Percentiles rank a stretch among this genome's conserved stretches.
These are phyloP conservation scores for Drosophila athabasca DNA, from an alignment of 1,140 invertebrate genomes.

Conservation along the genomic window DNA sequence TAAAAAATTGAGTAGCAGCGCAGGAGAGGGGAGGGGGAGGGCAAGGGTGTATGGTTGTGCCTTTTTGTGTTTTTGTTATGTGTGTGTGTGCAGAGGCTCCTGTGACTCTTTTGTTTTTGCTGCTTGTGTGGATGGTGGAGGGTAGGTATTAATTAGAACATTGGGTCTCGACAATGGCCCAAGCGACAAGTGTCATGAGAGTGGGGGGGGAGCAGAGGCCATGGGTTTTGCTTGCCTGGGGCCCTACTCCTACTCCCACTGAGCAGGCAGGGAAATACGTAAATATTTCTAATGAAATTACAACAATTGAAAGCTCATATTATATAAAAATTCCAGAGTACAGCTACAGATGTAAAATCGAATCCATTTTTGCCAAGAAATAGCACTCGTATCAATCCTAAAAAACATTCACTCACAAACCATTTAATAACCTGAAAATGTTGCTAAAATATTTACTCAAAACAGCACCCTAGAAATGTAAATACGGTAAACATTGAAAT, in stretches of 20 bases:
- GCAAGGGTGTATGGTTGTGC: background rate
- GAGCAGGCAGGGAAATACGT: too few relatives aligned
- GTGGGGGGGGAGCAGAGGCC: background rate
- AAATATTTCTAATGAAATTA: too few relatives aligned
- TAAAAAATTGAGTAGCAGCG: constrained; percentile 50
- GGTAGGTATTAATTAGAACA: constrained; percentile 41
- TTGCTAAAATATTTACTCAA: constrained; percentile 7
- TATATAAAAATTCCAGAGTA: too few relatives aligned
- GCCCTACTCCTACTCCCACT: too few relatives aligned
- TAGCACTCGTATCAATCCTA: background rate
- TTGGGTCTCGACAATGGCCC: constrained; percentile 11
- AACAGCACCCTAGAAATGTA: background rate
- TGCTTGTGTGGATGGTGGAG: constrained; percentile 6
- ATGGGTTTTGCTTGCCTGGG: too few relatives aligned
- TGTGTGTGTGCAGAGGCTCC: constrained; percentile 1
- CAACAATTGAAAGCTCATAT: too few relatives aligned
- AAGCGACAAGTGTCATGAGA: background rate
- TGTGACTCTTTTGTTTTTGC: constrained; percentile 9
- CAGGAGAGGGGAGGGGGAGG: background rate
- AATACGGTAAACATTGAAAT: background rate
- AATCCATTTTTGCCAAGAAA: background rate
- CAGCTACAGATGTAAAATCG: too few relatives aligned
- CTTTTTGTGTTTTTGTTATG: constrained; percentile 44
- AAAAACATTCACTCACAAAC: background rate
- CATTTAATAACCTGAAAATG: background rate